phyloP scores from a whole-genome alignment of 2,113 vertebrate genomes.

The Larimichthys polyactis region DNA sequence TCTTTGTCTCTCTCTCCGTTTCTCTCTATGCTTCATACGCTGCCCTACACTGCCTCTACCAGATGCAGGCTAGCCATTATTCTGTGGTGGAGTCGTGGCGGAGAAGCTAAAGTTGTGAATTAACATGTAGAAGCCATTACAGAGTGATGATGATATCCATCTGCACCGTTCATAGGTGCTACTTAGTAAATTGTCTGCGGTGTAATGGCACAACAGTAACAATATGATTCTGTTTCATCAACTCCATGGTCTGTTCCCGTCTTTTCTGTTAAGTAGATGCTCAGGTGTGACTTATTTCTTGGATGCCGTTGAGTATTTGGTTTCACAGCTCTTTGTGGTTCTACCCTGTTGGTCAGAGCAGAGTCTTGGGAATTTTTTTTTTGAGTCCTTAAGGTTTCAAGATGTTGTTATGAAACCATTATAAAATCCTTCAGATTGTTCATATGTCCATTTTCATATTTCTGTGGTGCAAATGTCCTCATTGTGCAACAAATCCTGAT shows the following conservation, averaged over 20 bases:
- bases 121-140: slow-evolving; percentile 84
- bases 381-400: slow-evolving; percentile 21
- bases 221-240: slow-evolving; percentile 63
- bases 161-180: slow-evolving; percentile 76
- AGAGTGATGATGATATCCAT: slow-evolving; percentile 81
- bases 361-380: background rate
- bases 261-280: slow-evolving; percentile 13
- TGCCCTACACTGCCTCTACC: slow-evolving; percentile 79
- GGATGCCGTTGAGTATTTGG: background rate
- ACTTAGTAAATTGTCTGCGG: slow-evolving; percentile 72
- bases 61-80: slow-evolving; percentile 84
- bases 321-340: background rate
- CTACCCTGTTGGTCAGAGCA: background rate
- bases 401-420: background rate
- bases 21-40: slow-evolving; percentile 69
- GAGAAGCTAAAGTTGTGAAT: slow-evolving; percentile 83
- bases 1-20: slow-evolving; percentile 56
- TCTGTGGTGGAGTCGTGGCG: slow-evolving; percentile 79
- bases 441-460: background rate
- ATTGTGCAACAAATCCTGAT: background rate
- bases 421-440: background rate
- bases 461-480: background rate
- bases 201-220: slow-evolving; percentile 67
- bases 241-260: slow-evolving; percentile 38
- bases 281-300: slow-evolving; percentile 34